Evolutionary conservation across 2,113 vertebrate species (phyloP).

Genomic region (Micromys minutus): DNA sequence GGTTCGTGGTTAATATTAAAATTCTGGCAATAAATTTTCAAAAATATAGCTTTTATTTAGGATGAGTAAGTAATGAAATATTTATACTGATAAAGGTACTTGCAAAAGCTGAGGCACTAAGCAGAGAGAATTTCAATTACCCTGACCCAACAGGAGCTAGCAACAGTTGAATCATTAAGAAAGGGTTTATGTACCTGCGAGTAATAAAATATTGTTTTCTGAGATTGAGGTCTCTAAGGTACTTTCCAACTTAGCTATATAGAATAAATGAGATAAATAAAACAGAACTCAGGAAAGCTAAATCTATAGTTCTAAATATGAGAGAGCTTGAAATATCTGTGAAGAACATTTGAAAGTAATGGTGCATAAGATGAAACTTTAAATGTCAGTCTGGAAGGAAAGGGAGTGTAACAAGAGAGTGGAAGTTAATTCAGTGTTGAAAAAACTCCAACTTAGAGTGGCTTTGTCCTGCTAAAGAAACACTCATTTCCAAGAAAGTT

Average conservation of each 20-base stretch:
- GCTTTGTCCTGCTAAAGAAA: conserved; percentile 21
- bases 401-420: conserved; percentile 53
- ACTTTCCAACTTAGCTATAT: conserved; percentile 69
- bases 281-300: conserved; percentile 63
- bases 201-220: conserved; percentile 77
- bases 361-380: conserved; percentile 72
- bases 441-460: conserved; percentile 53
- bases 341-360: conserved; percentile 73
- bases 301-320: conserved; percentile 62
- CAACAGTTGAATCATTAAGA: conserved; percentile 67
- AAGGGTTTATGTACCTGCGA: conserved; percentile 69
- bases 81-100: conserved; percentile 63
- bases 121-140: conserved; percentile 69
- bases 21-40: conserved; percentile 53
- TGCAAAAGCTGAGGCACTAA: conserved; percentile 57
- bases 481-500: conserved; percentile 42
- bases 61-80: conserved; percentile 63
- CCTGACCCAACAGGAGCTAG: conserved; percentile 53
- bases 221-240: conserved; percentile 64
- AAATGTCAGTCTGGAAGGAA: conserved; percentile 73
- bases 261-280: conserved; percentile 75
- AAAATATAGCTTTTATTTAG: conserved; percentile 56
- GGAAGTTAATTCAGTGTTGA: conserved; percentile 64
- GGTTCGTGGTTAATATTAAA: conserved; percentile 59
- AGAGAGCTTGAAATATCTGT: conserved; percentile 63